Evolutionary conservation across 2,797 vertebrate species (phyloP).

Genomic region (Gallirallus australis): DNA sequence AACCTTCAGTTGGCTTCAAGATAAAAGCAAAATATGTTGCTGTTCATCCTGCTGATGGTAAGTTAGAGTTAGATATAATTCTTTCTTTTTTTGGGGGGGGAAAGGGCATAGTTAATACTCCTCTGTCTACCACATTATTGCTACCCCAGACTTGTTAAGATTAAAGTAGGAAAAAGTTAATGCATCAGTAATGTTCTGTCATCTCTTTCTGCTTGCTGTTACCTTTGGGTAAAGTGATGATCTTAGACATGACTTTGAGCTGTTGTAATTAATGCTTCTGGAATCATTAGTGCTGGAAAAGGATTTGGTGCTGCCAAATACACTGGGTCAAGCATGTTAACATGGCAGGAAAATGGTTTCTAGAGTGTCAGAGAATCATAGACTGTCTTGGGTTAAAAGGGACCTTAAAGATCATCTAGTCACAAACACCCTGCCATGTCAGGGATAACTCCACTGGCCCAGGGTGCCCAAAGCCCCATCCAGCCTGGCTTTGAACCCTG

Average conservation of each 20-base stretch:
- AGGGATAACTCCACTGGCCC: no score
- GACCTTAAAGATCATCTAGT: no score
- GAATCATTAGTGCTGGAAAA: neutral
- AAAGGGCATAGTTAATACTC: neutral
- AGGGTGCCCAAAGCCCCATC: no score
- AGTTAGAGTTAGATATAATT: neutral
- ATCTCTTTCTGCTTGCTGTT: neutral
- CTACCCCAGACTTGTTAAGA: neutral
- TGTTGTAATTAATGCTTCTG: neutral
- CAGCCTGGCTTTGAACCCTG: no score
- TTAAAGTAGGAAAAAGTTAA: neutral
- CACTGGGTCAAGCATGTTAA: neutral
- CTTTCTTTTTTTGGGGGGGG: neutral
- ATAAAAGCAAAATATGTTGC: slow-evolving; percentile 77
- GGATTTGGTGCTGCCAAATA: neutral
- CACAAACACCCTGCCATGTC: no score
- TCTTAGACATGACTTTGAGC: neutral
- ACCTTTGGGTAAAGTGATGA: neutral
- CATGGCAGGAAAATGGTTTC: neutral
- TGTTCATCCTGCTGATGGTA: slow-evolving; percentile 71
- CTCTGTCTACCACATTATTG: neutral
- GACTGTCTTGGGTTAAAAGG: no score
- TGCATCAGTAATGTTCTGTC: neutral
- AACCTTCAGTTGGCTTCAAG: slow-evolving; percentile 87
- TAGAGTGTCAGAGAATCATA: neutral